A percentile compares a stretch with the other conserved stretches of the same genome.
Conservation (phyloP, 2,113 vertebrate species). For the Chrysochloris asiatica region DNA sequence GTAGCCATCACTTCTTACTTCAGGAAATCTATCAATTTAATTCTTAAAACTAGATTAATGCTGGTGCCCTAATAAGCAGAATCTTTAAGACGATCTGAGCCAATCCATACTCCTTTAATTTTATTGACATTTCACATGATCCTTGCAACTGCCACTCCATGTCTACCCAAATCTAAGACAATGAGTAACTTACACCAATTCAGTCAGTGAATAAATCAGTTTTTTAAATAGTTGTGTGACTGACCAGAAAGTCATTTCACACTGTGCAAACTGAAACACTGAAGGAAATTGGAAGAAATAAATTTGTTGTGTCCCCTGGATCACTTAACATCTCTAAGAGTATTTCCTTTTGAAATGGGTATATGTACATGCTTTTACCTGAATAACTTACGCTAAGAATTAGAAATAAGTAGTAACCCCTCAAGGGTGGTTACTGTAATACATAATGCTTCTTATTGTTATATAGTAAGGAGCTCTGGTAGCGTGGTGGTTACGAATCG, state of each 20-base stretch:
- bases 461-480: too few relatives aligned
- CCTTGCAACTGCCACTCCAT: background rate
- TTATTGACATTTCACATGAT: background rate
- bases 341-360: constrained; percentile 38
- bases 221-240: background rate
- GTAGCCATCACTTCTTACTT: background rate
- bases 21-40: constrained; percentile 23
- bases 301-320: background rate
- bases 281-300: background rate
- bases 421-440: background rate
- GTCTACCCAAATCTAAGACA: constrained; percentile 11
- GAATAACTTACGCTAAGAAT: background rate
- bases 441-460: background rate
- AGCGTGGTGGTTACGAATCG: too few relatives aligned
- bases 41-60: constrained; percentile 11
- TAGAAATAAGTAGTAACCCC: background rate
- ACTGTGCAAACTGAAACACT: background rate
- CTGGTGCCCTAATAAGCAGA: background rate
- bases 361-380: background rate
- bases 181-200: background rate
- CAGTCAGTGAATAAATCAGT: background rate
- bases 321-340: background rate
- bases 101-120: background rate
- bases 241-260: background rate
- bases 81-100: background rate